Evolutionary conservation across 2,888 invertebrate genomes (phyloP).

Genomic region (Lucinisca nassula): DNA sequence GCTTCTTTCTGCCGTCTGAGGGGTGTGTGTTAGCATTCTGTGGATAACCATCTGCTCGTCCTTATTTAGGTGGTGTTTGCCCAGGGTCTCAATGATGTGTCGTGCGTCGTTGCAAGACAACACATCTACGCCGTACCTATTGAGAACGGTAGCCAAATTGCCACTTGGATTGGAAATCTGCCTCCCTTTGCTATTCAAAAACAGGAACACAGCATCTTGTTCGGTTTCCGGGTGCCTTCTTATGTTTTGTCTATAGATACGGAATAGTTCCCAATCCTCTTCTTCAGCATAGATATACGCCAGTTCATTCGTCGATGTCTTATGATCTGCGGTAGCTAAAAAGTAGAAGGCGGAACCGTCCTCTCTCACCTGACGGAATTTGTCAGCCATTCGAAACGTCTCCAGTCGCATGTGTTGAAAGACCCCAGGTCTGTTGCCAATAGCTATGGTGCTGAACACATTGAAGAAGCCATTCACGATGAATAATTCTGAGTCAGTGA

Average conservation of each 20-base stretch:
- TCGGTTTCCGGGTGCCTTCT: neutral
- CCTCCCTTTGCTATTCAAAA: neutral
- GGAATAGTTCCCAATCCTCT: neutral
- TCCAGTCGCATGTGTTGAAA: neutral
- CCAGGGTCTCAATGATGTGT: neutral
- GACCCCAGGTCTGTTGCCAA: slow-evolving; percentile 3
- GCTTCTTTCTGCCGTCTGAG: neutral
- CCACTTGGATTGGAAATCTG: neutral
- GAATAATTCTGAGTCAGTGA: neutral
- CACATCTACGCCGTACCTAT: neutral
- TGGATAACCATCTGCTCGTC: neutral
- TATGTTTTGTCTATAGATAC: neutral
- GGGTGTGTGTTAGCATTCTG: neutral
- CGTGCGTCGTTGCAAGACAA: neutral
- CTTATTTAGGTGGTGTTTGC: neutral
- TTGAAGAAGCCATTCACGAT: neutral
- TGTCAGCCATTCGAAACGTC: neutral
- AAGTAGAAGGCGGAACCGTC: neutral
- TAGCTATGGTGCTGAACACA: neutral
- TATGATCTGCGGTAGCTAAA: neutral
- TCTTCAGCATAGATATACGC: neutral
- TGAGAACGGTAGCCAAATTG: neutral
- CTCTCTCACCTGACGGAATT: neutral
- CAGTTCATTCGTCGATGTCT: neutral
- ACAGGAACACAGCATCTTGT: neutral